These are phyloP conservation scores for Harpalus rufipes DNA, from an alignment of 2,888 invertebrate species.

Conservation along the genomic window DNA sequence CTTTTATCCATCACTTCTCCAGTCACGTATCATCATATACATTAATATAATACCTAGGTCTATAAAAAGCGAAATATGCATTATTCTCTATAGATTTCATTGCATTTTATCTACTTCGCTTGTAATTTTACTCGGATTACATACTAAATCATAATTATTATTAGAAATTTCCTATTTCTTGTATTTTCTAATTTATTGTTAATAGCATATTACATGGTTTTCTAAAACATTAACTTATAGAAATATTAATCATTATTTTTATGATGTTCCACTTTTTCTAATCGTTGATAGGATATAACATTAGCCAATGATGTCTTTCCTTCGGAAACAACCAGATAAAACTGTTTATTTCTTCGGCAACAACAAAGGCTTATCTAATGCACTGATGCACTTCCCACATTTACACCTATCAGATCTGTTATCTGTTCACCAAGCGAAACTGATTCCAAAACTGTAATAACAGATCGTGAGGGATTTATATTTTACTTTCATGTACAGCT, in stretches of 20 bases:
- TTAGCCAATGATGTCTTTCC: neutral
- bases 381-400: conserved; percentile 16
- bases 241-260: neutral
- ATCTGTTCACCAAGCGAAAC: conserved; percentile 23
- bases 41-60: too few relatives aligned
- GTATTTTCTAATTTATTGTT: conserved; percentile 2
- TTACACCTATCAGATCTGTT: conserved; percentile 18
- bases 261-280: neutral
- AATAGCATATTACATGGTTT: neutral
- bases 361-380: neutral
- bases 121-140: too few relatives aligned
- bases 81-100: too few relatives aligned
- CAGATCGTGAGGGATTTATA: neutral
- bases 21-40: too few relatives aligned
- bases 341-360: neutral
- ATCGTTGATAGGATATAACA: neutral
- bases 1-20: too few relatives aligned
- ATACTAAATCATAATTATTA: neutral
- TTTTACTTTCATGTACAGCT: neutral
- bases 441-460: neutral
- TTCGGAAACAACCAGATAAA: neutral
- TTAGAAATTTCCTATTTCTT: neutral
- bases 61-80: too few relatives aligned
- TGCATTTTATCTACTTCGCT: too few relatives aligned
- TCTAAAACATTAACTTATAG: neutral